Conservation (phyloP, 2,113 vertebrate genomes). For the Leptocoma aspasia region DNA sequence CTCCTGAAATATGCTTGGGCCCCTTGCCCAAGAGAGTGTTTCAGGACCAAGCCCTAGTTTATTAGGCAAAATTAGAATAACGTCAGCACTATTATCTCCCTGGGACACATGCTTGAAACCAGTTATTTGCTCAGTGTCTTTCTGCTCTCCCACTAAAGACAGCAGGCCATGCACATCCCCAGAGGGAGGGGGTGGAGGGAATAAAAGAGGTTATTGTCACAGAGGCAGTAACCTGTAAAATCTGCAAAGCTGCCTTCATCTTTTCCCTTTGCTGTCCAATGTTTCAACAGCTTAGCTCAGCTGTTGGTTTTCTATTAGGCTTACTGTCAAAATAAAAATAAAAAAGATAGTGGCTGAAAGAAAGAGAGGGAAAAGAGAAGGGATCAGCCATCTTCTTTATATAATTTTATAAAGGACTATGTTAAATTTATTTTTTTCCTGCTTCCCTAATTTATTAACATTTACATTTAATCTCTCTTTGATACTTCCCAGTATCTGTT, state of each 20-base stretch:
- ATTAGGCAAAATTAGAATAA: neutral
- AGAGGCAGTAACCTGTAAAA: slow-evolving; percentile 19
- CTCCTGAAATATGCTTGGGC: neutral
- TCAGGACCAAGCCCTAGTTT: slow-evolving; percentile 9
- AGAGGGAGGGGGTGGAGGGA: neutral
- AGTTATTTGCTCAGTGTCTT: slow-evolving; percentile 40
- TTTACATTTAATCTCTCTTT: slow-evolving; percentile 41
- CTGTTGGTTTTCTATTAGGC: neutral
- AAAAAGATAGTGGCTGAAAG: neutral
- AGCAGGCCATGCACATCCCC: neutral
- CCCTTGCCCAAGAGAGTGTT: neutral
- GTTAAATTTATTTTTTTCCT: neutral
- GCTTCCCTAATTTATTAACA: neutral
- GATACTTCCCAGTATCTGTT: neutral
- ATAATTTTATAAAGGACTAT: slow-evolving; percentile 35
- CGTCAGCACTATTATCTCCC: slow-evolving; percentile 52
- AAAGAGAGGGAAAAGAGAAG: neutral
- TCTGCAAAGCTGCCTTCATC: neutral
- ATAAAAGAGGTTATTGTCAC: slow-evolving; percentile 22
- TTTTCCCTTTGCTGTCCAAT: neutral
- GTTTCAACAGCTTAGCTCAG: neutral
- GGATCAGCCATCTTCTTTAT: neutral
- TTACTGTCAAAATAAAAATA: slow-evolving; percentile 39
- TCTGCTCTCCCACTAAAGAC: slow-evolving; percentile 34
- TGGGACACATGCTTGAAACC: slow-evolving; percentile 19